Base-by-base conservation (phyloP, 2,797 vertebrate genomes). In the Antrozous pallidus region DNA sequence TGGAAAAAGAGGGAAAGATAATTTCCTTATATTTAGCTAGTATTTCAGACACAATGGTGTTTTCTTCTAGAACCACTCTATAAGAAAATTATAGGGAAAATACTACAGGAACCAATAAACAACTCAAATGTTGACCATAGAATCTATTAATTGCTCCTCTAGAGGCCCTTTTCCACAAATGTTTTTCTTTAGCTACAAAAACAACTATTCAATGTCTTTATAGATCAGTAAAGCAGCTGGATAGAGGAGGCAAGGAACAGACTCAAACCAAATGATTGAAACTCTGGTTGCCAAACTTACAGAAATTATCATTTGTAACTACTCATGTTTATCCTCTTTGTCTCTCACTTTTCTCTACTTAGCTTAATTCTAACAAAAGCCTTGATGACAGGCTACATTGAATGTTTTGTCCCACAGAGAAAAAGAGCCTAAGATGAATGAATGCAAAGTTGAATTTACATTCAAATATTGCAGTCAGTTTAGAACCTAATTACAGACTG, bases 1-100 rank as follows among this genome's bases (percentile, higher is more conserved):
- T 10, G 36, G 31, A 22, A 70, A 69, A 75, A 3, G 1, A 36
- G 12, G 36, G 6, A 10, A 84, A 5, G 80, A n/a, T 28, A 45
- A 77, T 74, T 81, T 80, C 70, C 36, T 87, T 45, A 56, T 36
- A 58, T 40, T 87, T 56, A 74, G 26, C 22, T 83, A 40, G 16
- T 71, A 79, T 96, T 93, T 87, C 75, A 91, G 51, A 96, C 42
- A 71, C 33, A 38, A 20, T n/a, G 38, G 20, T 75, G 33, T 78
- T 93, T 84, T 80, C 67, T 84, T 74, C 42, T 56, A 78, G 36
- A 87, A 82, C 28, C 36, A 79, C 8, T 45, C 28, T 90, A 1
- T 70, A 79, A 94, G 81, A 71, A 90, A 26, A 6, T 13, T 40
- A 5, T 69, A 95, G 36, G 31, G 7, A 84, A 75, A 67, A n/a